Evolutionary conservation across 2,797 vertebrate species (phyloP).

Genomic region (Chrosomus eos): DNA sequence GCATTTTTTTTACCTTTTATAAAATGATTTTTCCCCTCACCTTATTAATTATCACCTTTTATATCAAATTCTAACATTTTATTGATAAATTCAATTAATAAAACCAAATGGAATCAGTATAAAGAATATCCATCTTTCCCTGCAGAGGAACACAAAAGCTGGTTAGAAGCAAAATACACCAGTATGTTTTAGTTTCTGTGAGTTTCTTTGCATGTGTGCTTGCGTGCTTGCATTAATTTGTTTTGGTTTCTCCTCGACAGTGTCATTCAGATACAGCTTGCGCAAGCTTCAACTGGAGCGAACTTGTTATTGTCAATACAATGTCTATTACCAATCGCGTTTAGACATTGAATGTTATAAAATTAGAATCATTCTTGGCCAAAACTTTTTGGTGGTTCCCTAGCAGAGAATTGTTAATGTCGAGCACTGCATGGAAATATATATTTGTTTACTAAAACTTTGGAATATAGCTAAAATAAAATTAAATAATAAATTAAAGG

Average conservation of each 20-base stretch:
- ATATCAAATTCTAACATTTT: neutral
- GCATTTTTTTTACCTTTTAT: neutral
- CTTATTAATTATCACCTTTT: neutral
- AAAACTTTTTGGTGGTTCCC: no score
- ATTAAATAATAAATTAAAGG: neutral
- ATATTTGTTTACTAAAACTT: no score
- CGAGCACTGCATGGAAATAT: no score
- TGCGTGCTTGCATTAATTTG: neutral
- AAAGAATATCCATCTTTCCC: neutral
- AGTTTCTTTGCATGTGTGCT: neutral
- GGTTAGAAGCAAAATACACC: neutral
- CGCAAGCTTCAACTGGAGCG: neutral
- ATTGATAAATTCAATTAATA: neutral
- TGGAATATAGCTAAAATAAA: no score
- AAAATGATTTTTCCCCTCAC: neutral
- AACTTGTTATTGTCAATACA: neutral
- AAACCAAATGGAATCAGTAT: neutral
- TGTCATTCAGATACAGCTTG: neutral
- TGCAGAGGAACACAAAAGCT: neutral
- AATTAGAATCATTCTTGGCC: no score
- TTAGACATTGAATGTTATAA: no score
- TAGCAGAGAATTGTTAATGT: no score
- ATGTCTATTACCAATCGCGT: neutral
- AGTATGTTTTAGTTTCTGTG: neutral
- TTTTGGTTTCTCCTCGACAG: neutral